Evolutionary conservation across 1,140 invertebrate genomes (phyloP), one percentile per base, ranked within the genome.

Genomic region (Armadillidium nasatum): DNA sequence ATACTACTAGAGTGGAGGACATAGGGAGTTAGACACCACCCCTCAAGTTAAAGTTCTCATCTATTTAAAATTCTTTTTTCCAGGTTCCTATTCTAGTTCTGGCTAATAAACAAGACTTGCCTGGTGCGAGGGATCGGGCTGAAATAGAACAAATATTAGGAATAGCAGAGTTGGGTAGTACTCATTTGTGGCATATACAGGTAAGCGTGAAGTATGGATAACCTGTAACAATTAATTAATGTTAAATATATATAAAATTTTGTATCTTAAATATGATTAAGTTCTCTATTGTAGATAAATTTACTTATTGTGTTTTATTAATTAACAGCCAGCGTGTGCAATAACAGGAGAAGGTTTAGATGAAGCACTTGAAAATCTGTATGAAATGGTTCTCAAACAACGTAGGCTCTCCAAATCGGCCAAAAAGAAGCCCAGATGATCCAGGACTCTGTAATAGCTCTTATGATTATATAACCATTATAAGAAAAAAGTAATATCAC

Each of bases 261-360:
- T 33, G 33, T n/a, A n/a, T 33, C 33, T 33, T 33, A 33, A 33
- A 33, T 33, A 33, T 33, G 6, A 33, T 33, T 3, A 3, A 33
- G 6, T 33, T 33, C 6, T 6, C 1, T 33, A 33, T 33, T 33
- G 1, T 33, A 33, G 33, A 33, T 33, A 33, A 33, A 33, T 33
- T 33, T 33, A 33, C 6, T 7, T 10, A 72, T 23, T 72, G 11
- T 72, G 11, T n/a, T 75, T 7, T 69, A 0, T 46, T 7, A 21
- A 21, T 44, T 43, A 19, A 10, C 79, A 97, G 83, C 94, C 95
- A 1, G 93, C 95, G 0, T 98, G 96, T 85, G 96, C 95, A 72
- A 94, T 98, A 79, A 99, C 95, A 9, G 96, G 96, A 6, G 96
- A 99, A 83, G 96, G 96, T 43, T 88, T 99, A 1, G 93, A 96